These are phyloP conservation scores for Channallabes apus DNA, from an alignment of 2,797 vertebrate species.

Conservation along the genomic window DNA sequence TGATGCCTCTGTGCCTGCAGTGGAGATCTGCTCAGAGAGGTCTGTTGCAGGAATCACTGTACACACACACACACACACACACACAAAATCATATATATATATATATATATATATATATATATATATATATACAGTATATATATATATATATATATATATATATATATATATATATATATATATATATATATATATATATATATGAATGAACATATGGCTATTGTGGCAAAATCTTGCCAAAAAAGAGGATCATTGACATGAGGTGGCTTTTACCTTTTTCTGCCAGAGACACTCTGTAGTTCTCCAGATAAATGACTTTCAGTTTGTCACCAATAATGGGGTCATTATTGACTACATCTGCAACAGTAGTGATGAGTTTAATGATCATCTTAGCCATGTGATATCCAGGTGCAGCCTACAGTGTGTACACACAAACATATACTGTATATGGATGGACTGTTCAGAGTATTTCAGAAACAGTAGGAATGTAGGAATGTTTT, in stretches of 20 bases:
- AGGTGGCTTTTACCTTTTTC: conserved; percentile 82
- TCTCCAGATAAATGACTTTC: conserved; percentile 94
- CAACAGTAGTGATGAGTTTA: conserved; percentile 89
- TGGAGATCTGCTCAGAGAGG: conserved; percentile 96
- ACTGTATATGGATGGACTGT: background rate
- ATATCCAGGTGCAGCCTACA: conserved; percentile 92
- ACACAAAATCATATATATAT: too few relatives aligned
- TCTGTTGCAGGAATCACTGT: conserved; percentile 95
- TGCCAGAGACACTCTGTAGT: conserved; percentile 95
- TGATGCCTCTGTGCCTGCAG: conserved; percentile 91
- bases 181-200: too few relatives aligned
- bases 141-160: too few relatives aligned
- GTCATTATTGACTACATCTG: conserved; percentile 89
- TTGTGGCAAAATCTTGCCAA: background rate
- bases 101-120: too few relatives aligned
- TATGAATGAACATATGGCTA: background rate
- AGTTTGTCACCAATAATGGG: conserved; percentile 84
- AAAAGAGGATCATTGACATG: background rate
- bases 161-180: too few relatives aligned
- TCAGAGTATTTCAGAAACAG: background rate
- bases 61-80: conserved; percentile 22
- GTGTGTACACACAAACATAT: conserved; percentile 51
- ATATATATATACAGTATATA: too few relatives aligned
- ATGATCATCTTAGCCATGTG: conserved; percentile 98
- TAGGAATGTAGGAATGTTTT: too few relatives aligned